These are phyloP conservation scores for Panthera uncia DNA, from an alignment of 2,113 vertebrate species.

Conservation along the genomic window DNA sequence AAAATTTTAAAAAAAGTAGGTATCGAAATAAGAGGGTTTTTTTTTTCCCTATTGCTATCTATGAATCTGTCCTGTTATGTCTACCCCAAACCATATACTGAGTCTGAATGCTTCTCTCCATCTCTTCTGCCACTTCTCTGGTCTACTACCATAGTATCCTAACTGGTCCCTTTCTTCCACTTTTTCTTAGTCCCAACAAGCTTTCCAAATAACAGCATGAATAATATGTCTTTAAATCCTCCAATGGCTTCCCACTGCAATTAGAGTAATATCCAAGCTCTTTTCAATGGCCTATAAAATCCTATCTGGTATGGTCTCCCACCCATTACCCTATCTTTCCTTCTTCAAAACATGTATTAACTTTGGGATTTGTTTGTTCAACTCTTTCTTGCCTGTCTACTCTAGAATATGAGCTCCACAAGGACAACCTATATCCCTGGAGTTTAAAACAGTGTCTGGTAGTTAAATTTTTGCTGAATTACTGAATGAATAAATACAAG, in stretches of 20 bases:
- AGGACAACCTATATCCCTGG: background rate
- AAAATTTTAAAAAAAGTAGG: background rate
- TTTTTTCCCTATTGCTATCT: background rate
- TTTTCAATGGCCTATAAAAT: background rate
- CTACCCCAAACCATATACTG: background rate
- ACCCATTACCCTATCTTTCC: background rate
- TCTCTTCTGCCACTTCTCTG: background rate
- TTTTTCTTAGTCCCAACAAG: background rate
- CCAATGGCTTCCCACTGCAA: background rate
- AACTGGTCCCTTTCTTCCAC: background rate
- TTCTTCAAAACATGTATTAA: background rate
- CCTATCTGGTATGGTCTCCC: background rate
- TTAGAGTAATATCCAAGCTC: background rate
- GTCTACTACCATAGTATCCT: background rate
- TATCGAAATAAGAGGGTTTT: background rate
- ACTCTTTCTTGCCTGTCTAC: background rate
- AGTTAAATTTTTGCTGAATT: background rate
- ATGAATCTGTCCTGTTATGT: background rate
- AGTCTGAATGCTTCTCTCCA: background rate
- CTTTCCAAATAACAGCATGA: background rate
- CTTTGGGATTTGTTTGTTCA: background rate
- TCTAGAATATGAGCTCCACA: background rate
- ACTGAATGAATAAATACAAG: too few relatives aligned
- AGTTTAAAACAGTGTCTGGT: background rate
- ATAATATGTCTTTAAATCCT: background rate